Evolutionary conservation across 2,797 vertebrate genomes (phyloP).

Genomic region (Chaunax sp.): DNA sequence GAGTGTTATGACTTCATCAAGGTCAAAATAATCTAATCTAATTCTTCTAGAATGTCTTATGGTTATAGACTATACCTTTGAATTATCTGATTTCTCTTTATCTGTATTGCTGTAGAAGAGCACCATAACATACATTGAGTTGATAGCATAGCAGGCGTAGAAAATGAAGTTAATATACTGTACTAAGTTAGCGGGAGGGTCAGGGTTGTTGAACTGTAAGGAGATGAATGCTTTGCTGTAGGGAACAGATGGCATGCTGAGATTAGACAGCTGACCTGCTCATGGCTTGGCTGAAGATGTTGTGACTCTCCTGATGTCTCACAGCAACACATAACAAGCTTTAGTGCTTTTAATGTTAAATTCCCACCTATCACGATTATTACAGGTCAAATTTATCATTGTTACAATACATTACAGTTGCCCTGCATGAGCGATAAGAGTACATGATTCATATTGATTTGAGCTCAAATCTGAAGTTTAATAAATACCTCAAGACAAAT

Average conservation of each 20-base stretch:
- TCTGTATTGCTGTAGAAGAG: neutral
- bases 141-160: constrained; percentile 1
- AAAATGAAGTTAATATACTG: constrained; percentile 9
- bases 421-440: neutral
- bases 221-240: constrained; percentile 33
- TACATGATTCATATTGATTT: neutral
- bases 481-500: neutral
- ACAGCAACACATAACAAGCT: constrained; percentile 27
- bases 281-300: constrained; percentile 25
- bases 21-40: neutral
- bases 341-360: constrained; percentile 2
- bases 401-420: neutral
- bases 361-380: neutral
- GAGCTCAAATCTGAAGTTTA: neutral
- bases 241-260: constrained; percentile 62
- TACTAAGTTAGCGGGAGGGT: constrained; percentile 18
- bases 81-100: neutral
- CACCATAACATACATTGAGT: neutral
- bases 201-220: constrained; percentile 28
- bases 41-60: too few species aligned
- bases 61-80: neutral
- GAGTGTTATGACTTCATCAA: neutral
- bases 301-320: constrained; percentile 21
- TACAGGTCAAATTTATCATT: neutral
- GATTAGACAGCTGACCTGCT: constrained; percentile 68